phyloP scores from a whole-genome alignment of 2,797 vertebrate genomes.

The Sciaenops ocellatus region DNA sequence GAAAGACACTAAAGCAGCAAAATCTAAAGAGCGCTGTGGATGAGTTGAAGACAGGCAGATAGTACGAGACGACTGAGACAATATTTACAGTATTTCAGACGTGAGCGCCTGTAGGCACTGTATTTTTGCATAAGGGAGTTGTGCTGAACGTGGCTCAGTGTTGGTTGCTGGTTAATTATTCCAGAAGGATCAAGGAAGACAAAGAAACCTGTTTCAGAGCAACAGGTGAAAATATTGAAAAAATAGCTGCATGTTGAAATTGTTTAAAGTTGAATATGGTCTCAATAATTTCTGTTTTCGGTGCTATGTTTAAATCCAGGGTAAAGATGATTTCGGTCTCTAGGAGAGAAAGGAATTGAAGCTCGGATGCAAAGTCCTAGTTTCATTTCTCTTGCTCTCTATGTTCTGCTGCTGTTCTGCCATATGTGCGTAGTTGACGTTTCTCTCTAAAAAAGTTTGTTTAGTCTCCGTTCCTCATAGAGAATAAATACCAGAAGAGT shows the following conservation, averaged over 20 bases:
- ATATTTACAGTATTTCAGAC: slow-evolving; percentile 10
- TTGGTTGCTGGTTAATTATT: slow-evolving; percentile 27
- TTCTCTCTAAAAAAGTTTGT: too few relatives aligned
- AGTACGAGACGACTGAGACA: not conserved
- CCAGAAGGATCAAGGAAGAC: slow-evolving; percentile 23
- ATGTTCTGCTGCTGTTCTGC: too few relatives aligned
- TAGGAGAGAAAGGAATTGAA: too few relatives aligned
- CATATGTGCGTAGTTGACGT: too few relatives aligned
- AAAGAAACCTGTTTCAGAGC: not conserved
- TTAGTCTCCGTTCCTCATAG: too few relatives aligned
- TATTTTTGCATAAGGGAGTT: slow-evolving; percentile 20
- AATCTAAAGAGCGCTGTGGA: not conserved
- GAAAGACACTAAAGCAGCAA: not conserved
- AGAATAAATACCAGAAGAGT: too few relatives aligned
- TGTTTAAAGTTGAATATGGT: too few relatives aligned
- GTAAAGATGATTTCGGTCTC: not conserved
- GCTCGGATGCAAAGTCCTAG: too few relatives aligned
- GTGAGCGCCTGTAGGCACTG: not conserved
- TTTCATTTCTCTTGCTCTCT: too few relatives aligned
- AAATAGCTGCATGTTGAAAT: not conserved
- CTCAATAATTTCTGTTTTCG: not conserved
- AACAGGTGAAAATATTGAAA: not conserved
- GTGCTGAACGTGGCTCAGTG: slow-evolving; percentile 18
- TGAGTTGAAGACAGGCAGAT: not conserved
- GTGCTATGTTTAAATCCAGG: not conserved